Conservation (phyloP, 2,888 invertebrate species). For the Hydriomena furcata region DNA sequence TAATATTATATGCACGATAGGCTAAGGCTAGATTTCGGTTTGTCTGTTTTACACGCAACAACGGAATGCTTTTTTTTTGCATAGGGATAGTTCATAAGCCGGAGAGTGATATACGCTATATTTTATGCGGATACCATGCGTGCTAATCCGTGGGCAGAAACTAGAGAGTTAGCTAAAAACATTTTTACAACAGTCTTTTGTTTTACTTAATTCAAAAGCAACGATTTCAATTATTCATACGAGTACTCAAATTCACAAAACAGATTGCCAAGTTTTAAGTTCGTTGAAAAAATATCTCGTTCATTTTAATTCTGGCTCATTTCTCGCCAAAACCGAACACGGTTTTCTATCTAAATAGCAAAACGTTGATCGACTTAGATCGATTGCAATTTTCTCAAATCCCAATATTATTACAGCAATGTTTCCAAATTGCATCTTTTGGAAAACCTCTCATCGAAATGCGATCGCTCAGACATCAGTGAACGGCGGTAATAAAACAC, state of each 20-base stretch:
- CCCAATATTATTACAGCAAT: conserved; percentile 41
- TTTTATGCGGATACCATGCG: too few species aligned
- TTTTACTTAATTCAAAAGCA: too few species aligned
- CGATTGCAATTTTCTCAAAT: conserved; percentile 40
- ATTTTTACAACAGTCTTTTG: too few species aligned
- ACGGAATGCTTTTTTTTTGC: too few species aligned
- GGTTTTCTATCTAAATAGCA: conserved; percentile 11
- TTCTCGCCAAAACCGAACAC: conserved; percentile 3
- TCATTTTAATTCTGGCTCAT: background rate
- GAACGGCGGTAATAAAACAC: conserved; percentile 30
- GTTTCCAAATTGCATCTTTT: conserved; percentile 42
- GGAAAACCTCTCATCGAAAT: conserved; percentile 26
- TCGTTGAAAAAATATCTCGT: background rate
- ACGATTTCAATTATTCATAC: background rate
- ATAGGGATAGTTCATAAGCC: too few species aligned
- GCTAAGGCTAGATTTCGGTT: too few species aligned
- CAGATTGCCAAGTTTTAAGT: background rate
- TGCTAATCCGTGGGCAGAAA: too few species aligned
- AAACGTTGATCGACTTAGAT: conserved; percentile 22
- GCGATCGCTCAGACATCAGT: conserved; percentile 31
- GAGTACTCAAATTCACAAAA: background rate
- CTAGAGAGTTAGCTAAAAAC: too few species aligned
- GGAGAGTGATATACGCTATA: too few species aligned
- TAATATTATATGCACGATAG: too few species aligned
- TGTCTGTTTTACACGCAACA: too few species aligned